A percentile compares a stretch with the other conserved stretches of the same genome.
These are phyloP conservation scores for Zaprionus capensis DNA, from an alignment of 1,140 invertebrate genomes.

Conservation along the genomic window DNA sequence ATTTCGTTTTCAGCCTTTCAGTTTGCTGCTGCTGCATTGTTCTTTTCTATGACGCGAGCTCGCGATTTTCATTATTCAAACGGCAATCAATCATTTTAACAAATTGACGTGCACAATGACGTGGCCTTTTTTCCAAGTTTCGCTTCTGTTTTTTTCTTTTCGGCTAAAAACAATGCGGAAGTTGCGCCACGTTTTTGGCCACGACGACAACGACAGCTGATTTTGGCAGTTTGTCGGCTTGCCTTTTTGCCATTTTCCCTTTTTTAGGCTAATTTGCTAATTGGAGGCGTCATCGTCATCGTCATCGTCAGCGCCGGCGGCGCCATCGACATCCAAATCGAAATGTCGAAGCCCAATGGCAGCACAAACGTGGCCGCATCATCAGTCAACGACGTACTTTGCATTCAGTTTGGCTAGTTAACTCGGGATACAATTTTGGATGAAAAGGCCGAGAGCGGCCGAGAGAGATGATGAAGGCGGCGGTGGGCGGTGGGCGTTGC, in stretches of 20 bases:
- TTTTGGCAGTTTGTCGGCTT: slow-evolving; percentile 72
- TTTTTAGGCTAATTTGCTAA: slow-evolving; percentile 79
- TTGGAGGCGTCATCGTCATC: slow-evolving; percentile 78
- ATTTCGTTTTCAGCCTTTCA: neutral
- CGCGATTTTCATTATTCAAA: slow-evolving; percentile 79
- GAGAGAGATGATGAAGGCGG: too few relatives aligned
- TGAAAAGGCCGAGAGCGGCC: slow-evolving; percentile 1
- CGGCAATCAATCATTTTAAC: slow-evolving; percentile 82
- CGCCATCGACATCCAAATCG: slow-evolving; percentile 14
- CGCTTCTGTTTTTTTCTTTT: slow-evolving; percentile 17
- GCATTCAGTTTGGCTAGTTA: slow-evolving; percentile 67
- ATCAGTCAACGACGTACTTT: slow-evolving; percentile 68
- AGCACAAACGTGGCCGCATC: slow-evolving; percentile 48
- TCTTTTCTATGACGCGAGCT: slow-evolving; percentile 61
- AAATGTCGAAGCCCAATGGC: slow-evolving; percentile 10
- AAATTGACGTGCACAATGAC: slow-evolving; percentile 81
- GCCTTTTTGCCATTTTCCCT: slow-evolving; percentile 52
- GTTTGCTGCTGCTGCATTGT: slow-evolving; percentile 44
- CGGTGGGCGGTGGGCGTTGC: neutral
- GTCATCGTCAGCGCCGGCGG: slow-evolving; percentile 37
- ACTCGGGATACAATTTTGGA: slow-evolving; percentile 35
- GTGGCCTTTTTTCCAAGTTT: slow-evolving; percentile 58
- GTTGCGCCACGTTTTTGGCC: slow-evolving; percentile 47
- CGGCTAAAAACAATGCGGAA: slow-evolving; percentile 70
- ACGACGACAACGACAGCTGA: slow-evolving; percentile 65